Base-by-base conservation (phyloP, 1,140 invertebrate genomes). In the Copidosoma floridanum region DNA sequence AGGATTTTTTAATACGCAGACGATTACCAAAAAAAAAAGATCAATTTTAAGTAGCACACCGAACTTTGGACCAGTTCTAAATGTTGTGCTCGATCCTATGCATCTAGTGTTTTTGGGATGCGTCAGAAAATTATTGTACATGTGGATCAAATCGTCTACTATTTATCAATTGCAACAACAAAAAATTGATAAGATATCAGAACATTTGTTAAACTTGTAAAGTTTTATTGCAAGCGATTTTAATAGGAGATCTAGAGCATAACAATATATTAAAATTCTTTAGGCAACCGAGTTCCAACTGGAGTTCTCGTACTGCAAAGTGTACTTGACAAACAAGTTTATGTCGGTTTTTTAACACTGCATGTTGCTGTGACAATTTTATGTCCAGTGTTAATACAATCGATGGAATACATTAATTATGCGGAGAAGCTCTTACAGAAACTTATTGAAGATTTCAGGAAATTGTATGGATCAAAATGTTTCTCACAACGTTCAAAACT, bases 241-340 rank as follows among this genome's bases (percentile, higher is more conserved):
- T 71, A 38, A 59, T 11, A 57, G 81, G 48, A 78, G 75, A 61
- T 71, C 77, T 16, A 51, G 76, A 41, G 20, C 57, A 20, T 53
- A 81, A 16, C 47, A 50, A 21, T 70, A 79, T 24, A 7, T 79
- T 24, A 68, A 73, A 5, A 59, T 65, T 38, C 82, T 74, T 73
- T 82, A 82, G 64, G 80, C 77, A 12, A 81, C 80, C 44, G 79
- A 82, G 64, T 78, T 74, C 63, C 62, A 78, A 44, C 54, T 10
- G 60, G 47, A 10, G 46, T 51, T 26, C 20, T 66, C 29, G 35
- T 60, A 12, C 44, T 63, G 32, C 47, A 38, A 16, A 21, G 24
- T 8, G 29, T 44, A 11, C 35, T 66, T 41, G 23, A 32, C 32
- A 21, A 41, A 5, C 21, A 59, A 14, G 14, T 23, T 32, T 65